Evolutionary conservation across 2,797 vertebrate genomes (phyloP).

Genomic region (Pelochelys cantorii): DNA sequence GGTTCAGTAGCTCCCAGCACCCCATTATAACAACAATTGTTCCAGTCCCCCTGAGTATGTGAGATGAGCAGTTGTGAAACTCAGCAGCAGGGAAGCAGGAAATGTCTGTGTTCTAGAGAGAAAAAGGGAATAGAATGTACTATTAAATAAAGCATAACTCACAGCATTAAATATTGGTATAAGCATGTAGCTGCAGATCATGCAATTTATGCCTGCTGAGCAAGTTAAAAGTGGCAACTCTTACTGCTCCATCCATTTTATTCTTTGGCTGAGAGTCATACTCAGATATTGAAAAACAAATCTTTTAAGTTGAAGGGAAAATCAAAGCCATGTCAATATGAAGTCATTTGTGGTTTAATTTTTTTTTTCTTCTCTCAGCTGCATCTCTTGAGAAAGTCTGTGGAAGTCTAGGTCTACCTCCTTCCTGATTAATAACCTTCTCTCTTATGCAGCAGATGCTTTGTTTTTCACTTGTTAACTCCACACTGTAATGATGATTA

Average conservation of each 20-base stretch:
- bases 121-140: background rate
- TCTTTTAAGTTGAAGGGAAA: background rate
- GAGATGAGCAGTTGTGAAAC: background rate
- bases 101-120: background rate
- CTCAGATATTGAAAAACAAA: accelerated
- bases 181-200: background rate
- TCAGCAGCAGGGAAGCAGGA: background rate
- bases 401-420: background rate
- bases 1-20: too few species aligned
- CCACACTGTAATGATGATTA: accelerated
- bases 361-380: background rate
- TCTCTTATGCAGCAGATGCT: background rate
- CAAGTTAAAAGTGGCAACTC: background rate
- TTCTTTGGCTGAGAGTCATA: background rate
- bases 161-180: background rate
- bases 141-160: background rate
- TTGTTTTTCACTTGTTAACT: background rate
- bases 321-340: background rate
- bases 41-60: background rate
- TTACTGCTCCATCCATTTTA: background rate
- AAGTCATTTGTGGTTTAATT: background rate
- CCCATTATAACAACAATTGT: too few species aligned
- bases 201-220: accelerated
- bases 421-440: background rate
- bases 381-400: background rate